Base-by-base conservation (phyloP, 37 sponge, comb jelly and placozoan species). In the Beroe ovata region DNA sequence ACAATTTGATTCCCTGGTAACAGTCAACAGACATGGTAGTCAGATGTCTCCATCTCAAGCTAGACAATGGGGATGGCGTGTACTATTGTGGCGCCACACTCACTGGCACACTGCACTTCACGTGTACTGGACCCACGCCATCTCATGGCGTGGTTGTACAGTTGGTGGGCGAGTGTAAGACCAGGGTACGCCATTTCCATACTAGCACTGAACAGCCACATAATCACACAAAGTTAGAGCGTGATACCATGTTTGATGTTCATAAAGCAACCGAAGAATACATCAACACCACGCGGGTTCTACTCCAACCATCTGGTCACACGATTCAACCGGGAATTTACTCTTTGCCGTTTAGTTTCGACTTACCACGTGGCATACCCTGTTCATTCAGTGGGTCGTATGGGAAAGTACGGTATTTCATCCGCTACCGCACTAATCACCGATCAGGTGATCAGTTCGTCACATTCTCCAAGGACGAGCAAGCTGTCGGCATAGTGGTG, bases 121-220 rank as follows among this genome's bases (percentile, higher is more conserved):
- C 69, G 8, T 66, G 69, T 30, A 66, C 69, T 6, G 69, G 2
- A 18, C 69, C 33, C 36, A 16, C 36, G 6, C 69, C 25, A 4
- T 66, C 35, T 18, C 32, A 1, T 18, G 69, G 69, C 32, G 69
- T 66, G 69, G 25, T 25, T 26, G 69, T 66, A 18, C 69, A 66
- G 69, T 30, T 66, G 36, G 69, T 37, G 33, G 69, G 69, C 16
- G 69, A 66, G 69, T 66, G 69, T 66, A 66, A 66, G 36, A 66
- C 69, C 18, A 66, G 69, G 69, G 69, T 66, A 4, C 33, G 35
- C 11, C 36, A 66, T 1, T 33, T 2, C 35, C 54, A 11, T 6
- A 11, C 11, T 16, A 47, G 54, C 6, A 47, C 54, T 47, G 6
- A 16, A 47, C 54, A 47, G 11, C 11, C 11, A 16, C 11, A 47